Conservation (phyloP, 2,797 vertebrate species). For the Dipus sagitta region DNA sequence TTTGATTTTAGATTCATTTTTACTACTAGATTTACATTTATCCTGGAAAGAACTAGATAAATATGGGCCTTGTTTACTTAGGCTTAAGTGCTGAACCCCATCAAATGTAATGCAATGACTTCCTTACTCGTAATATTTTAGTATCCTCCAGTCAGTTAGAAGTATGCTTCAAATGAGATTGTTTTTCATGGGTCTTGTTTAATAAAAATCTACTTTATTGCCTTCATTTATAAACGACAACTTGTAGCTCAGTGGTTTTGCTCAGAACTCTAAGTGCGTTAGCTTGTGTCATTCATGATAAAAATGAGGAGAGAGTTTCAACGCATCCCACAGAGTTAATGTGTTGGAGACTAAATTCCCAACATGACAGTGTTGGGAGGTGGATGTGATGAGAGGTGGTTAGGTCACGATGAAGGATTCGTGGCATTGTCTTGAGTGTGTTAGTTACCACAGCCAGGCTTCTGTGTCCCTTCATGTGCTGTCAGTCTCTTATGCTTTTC, state of each 20-base stretch:
- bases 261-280: not conserved
- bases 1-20: slow-evolving; percentile 72
- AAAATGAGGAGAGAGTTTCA: not conserved
- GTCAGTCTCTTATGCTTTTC: not conserved
- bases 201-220: not conserved
- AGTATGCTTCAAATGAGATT: slow-evolving; percentile 3
- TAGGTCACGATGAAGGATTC: not conserved
- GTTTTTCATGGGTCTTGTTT: not conserved
- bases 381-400: not conserved
- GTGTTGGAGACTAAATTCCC: not conserved
- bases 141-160: not conserved
- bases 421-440: too few relatives aligned
- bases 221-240: slow-evolving; percentile 12
- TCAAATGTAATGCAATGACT: not conserved
- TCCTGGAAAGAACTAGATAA: slow-evolving; percentile 59
- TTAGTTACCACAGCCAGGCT: not conserved
- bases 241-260: not conserved
- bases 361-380: not conserved
- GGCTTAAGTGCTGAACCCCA: slow-evolving; percentile 9
- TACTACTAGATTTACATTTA: slow-evolving; percentile 63
- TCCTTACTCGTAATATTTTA: not conserved
- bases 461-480: not conserved
- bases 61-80: not conserved
- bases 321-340: not conserved
- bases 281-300: not conserved